These are phyloP conservation scores for Apodemus sylvaticus DNA, from an alignment of 2,113 vertebrate genomes.

Conservation along the genomic window DNA sequence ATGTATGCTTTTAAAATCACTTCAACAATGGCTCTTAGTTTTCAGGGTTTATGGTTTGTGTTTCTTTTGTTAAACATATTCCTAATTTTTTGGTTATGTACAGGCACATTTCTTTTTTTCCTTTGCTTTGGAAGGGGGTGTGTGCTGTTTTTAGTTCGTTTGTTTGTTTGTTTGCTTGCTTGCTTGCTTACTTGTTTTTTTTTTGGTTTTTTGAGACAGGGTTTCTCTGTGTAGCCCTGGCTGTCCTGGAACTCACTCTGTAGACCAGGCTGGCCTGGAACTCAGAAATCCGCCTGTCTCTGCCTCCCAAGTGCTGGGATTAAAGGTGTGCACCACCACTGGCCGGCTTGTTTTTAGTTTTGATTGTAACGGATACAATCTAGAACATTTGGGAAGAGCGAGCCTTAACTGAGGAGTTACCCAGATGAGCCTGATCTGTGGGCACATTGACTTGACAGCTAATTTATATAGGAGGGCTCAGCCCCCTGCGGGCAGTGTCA, in stretches of 20 bases:
- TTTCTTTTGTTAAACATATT: slow-evolving; percentile 21
- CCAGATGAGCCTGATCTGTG: neutral
- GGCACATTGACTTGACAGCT: neutral
- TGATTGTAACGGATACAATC: neutral
- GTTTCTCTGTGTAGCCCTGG: too few species aligned
- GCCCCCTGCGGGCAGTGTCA: neutral
- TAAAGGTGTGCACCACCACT: too few species aligned
- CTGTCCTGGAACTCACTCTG: too few species aligned
- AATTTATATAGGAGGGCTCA: neutral
- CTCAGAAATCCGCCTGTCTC: too few species aligned
- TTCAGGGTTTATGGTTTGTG: neutral
- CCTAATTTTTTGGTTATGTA: neutral
- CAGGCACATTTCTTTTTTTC: too few species aligned
- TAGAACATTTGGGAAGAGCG: neutral
- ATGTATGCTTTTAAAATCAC: neutral
- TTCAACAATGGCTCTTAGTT: neutral
- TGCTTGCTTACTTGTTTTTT: too few species aligned
- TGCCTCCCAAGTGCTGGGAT: too few species aligned
- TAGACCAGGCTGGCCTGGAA: too few species aligned
- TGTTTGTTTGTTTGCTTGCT: too few species aligned
- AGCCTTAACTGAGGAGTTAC: neutral
- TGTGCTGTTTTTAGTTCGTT: neutral
- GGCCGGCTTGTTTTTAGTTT: neutral
- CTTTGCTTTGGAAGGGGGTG: neutral
- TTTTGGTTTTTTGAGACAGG: too few species aligned